Percentiles rank a stretch among this genome's conserved stretches.
These are phyloP conservation scores for Chesias legatella DNA, from an alignment of 2,888 invertebrate genomes.

Conservation along the genomic window DNA sequence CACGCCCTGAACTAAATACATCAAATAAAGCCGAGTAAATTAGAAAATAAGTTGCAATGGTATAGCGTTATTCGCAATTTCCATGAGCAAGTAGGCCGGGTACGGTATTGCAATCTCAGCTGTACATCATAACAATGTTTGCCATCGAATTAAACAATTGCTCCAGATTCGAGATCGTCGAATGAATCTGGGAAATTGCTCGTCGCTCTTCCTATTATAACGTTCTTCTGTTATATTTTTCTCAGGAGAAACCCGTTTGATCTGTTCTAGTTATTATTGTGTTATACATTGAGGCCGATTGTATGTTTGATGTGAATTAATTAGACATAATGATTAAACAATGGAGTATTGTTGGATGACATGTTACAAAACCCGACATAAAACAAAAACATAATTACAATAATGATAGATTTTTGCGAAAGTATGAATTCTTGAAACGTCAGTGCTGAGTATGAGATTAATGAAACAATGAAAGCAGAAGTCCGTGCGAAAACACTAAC, in stretches of 20 bases:
- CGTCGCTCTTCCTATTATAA: slow-evolving; percentile 57
- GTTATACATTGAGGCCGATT: slow-evolving; percentile 16
- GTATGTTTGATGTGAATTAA: background rate
- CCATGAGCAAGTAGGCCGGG: slow-evolving; percentile 50
- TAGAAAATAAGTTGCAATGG: slow-evolving; percentile 3
- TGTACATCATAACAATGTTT: slow-evolving; percentile 49
- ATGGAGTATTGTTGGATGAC: no score
- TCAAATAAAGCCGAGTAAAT: background rate
- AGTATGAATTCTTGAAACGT: background rate
- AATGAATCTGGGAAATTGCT: slow-evolving; percentile 66
- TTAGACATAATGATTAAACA: no score
- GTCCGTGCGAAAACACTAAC: slow-evolving; percentile 30
- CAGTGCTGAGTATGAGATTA: slow-evolving; percentile 2
- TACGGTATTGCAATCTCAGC: slow-evolving; percentile 49
- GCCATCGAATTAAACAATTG: slow-evolving; percentile 54
- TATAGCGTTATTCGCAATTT: slow-evolving; percentile 35
- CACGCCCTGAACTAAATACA: no score
- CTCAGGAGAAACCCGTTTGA: slow-evolving; percentile 56
- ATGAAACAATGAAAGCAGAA: slow-evolving; percentile 32
- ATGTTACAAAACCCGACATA: no score
- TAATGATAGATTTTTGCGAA: background rate
- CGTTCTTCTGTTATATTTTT: slow-evolving; percentile 50
- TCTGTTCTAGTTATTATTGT: slow-evolving; percentile 46
- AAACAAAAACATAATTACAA: no score
- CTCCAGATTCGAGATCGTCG: slow-evolving; percentile 59